Evolutionary conservation across 2,888 invertebrate genomes (phyloP).

Genomic region (Tolmerus cingulatus): DNA sequence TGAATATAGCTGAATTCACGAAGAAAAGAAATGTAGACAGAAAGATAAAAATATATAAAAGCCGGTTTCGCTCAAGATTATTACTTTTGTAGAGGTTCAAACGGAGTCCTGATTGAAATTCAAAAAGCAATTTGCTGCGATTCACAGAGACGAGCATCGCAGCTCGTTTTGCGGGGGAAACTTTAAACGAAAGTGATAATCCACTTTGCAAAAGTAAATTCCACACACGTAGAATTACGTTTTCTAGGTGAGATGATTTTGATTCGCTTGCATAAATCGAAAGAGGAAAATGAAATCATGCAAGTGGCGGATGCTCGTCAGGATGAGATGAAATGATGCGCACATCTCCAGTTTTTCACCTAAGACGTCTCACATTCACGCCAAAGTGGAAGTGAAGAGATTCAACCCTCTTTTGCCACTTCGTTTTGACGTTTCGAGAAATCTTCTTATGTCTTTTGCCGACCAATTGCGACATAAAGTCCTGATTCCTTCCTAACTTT

Average conservation of each 20-base stretch:
- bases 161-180: neutral
- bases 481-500: neutral
- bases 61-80: neutral
- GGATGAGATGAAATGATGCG: neutral
- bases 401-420: neutral
- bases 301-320: neutral
- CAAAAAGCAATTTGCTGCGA: constrained; percentile 12
- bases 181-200: neutral
- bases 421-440: neutral
- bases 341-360: neutral
- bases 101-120: constrained; percentile 16
- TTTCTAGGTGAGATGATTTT: constrained; percentile 8
- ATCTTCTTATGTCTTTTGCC: neutral
- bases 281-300: neutral
- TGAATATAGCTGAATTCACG: neutral
- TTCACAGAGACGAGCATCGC: neutral
- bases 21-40: neutral
- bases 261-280: constrained; percentile 13
- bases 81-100: constrained; percentile 4
- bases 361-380: neutral
- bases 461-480: neutral
- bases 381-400: neutral
- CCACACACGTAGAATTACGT: constrained; percentile 19
- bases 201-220: neutral
- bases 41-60: neutral